Conservation (phyloP, 2,888 invertebrate genomes). For the Hedychridium roseum region DNA sequence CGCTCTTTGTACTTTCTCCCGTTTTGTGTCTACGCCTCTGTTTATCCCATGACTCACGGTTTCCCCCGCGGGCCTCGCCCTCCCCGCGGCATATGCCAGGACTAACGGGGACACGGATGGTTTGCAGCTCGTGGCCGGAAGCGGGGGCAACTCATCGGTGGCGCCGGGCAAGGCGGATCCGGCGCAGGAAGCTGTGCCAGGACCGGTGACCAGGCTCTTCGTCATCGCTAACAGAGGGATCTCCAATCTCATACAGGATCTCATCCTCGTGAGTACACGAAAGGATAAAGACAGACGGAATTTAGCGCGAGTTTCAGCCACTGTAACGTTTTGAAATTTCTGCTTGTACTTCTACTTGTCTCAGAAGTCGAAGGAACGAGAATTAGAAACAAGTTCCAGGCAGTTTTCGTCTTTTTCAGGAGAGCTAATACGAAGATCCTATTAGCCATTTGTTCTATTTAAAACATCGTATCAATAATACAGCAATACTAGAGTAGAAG, state of each 20-base stretch:
- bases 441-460: no score
- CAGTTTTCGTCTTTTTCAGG: no score
- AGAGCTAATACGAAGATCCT: no score
- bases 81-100: not conserved
- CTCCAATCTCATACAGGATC: constrained; percentile 86
- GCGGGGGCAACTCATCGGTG: constrained; percentile 67
- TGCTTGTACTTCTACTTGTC: no score
- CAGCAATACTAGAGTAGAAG: no score
- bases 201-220: constrained; percentile 85
- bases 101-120: constrained; percentile 4
- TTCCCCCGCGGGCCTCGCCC: not conserved
- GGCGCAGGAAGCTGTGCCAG: constrained; percentile 81
- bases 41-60: not conserved
- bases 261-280: constrained; percentile 81
- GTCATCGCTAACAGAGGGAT: constrained; percentile 88
- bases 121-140: constrained; percentile 81
- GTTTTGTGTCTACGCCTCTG: constrained; percentile 1
- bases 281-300: no score
- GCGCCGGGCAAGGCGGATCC: constrained; percentile 22
- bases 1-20: constrained; percentile 17
- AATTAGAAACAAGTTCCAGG: no score
- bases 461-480: no score
- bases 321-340: no score
- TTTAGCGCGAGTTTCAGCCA: no score
- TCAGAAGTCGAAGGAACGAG: no score